phyloP scores from a whole-genome alignment of 53 echinoderm and acorn worm species.

The Crossaster papposus region DNA sequence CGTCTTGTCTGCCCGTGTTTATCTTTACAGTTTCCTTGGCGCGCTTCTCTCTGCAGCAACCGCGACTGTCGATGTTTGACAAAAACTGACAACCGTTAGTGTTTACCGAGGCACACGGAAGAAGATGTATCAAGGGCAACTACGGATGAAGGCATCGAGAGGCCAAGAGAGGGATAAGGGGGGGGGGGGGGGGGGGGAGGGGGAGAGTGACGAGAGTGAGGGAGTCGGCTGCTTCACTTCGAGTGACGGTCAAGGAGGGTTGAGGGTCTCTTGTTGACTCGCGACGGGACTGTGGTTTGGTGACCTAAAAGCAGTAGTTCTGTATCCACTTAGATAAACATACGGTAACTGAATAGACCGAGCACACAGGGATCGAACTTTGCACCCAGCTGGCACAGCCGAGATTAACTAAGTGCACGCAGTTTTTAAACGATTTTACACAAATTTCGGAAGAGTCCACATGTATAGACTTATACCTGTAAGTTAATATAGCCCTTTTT shows the following conservation, averaged over 20 bases:
- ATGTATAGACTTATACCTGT: too few relatives aligned
- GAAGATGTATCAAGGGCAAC: not conserved
- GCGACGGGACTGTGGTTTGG: not conserved
- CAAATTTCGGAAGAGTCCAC: too few relatives aligned
- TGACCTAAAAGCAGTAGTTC: not conserved
- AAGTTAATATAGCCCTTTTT: too few relatives aligned
- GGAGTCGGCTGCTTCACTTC: not conserved
- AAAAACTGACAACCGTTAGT: not conserved
- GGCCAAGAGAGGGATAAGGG: too few relatives aligned
- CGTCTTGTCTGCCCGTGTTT: slow-evolving; percentile 44
- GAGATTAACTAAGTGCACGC: too few relatives aligned
- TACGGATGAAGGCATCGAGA: not conserved
- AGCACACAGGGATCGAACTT: too few relatives aligned
- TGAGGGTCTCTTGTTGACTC: not conserved
- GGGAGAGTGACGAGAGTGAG: not conserved
- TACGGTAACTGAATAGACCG: too few relatives aligned
- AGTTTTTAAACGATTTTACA: too few relatives aligned
- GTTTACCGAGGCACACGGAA: not conserved
- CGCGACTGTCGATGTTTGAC: slow-evolving; percentile 43
- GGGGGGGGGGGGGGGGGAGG: not conserved
- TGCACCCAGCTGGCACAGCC: too few relatives aligned
- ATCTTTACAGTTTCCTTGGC: slow-evolving; percentile 33
- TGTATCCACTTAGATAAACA: too few relatives aligned
- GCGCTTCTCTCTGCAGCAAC: slow-evolving; percentile 1
- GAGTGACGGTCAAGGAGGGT: not conserved